A percentile compares a stretch with the other conserved stretches of the same genome.
Conservation (phyloP, 1,140 invertebrate genomes). For the Bombus picipes region DNA sequence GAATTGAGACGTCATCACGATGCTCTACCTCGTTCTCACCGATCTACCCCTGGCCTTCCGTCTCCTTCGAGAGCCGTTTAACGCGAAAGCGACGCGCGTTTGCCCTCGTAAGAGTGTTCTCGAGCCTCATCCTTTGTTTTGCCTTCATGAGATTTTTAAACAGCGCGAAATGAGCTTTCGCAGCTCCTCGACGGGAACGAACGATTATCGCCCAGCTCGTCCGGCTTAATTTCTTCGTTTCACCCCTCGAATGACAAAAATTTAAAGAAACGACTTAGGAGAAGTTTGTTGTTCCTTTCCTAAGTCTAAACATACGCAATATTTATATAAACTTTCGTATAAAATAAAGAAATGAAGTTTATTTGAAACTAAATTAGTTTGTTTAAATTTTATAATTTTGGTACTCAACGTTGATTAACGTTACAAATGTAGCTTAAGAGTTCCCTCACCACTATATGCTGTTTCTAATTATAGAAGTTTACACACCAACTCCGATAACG, state of each 20-base stretch:
- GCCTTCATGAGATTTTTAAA: slow-evolving; percentile 81
- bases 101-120: slow-evolving; percentile 50
- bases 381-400: neutral
- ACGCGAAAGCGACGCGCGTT: slow-evolving; percentile 70
- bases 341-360: neutral
- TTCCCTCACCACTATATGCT: neutral
- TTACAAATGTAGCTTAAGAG: neutral
- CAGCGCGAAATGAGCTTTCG: slow-evolving; percentile 75
- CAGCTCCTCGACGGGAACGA: slow-evolving; percentile 61
- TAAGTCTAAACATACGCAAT: neutral
- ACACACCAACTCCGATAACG: neutral
- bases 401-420: neutral
- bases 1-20: slow-evolving; percentile 78
- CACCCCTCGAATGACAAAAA: slow-evolving; percentile 5
- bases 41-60: slow-evolving; percentile 35
- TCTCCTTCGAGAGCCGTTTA: slow-evolving; percentile 71
- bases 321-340: neutral
- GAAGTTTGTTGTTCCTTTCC: neutral
- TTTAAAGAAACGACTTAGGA: slow-evolving; percentile 33
- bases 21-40: slow-evolving; percentile 61
- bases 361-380: neutral
- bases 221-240: slow-evolving; percentile 66
- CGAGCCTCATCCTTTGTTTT: slow-evolving; percentile 76
- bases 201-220: slow-evolving; percentile 75
- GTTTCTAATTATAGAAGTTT: neutral